These are phyloP conservation scores for Pegoplata infirma DNA, from an alignment of 2,888 invertebrate species.

Conservation along the genomic window DNA sequence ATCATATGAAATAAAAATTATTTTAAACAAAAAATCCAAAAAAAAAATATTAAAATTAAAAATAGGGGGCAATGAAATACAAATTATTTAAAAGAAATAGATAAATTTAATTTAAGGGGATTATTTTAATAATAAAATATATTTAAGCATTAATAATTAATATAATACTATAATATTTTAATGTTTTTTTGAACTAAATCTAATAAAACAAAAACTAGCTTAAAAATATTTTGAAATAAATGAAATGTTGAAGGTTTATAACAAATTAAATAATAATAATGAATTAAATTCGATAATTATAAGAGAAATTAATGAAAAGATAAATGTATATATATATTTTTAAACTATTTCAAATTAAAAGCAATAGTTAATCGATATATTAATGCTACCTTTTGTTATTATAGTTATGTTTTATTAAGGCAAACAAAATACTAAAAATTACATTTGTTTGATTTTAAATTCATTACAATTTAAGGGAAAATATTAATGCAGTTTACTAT, in stretches of 20 bases:
- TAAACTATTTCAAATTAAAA: too few relatives aligned
- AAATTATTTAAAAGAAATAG: too few relatives aligned
- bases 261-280: neutral
- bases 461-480: too few relatives aligned
- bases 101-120: neutral
- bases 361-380: too few relatives aligned
- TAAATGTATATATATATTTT: too few relatives aligned
- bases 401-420: too few relatives aligned
- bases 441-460: neutral
- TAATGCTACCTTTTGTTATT: too few relatives aligned
- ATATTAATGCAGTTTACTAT: too few relatives aligned
- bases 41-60: too few relatives aligned
- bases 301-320: too few relatives aligned
- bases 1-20: neutral
- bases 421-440: neutral
- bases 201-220: neutral
- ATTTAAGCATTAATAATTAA: neutral
- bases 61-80: neutral
- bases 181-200: neutral
- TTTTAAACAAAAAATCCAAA: neutral
- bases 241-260: neutral
- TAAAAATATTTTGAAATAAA: neutral
- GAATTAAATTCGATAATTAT: slow-evolving; percentile 16
- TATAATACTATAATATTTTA: neutral
- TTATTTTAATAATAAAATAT: neutral